Evolutionary conservation across 2,888 invertebrate genomes (phyloP).

Genomic region (Epinotia nisella): DNA sequence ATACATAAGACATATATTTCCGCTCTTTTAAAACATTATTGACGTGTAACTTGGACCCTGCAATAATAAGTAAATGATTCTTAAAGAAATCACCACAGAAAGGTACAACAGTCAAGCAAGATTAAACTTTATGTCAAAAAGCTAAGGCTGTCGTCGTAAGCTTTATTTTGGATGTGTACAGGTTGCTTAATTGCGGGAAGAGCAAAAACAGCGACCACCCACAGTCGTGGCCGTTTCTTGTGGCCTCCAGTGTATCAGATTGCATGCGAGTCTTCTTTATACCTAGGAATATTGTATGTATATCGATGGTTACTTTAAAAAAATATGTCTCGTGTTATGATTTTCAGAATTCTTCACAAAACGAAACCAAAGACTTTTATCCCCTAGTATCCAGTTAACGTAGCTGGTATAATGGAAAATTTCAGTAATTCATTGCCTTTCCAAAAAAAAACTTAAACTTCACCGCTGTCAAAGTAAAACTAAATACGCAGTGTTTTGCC

Average conservation of each 20-base stretch:
- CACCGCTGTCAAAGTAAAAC: no score
- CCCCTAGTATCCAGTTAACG: no score
- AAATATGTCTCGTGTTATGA: neutral
- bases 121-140: constrained; percentile 5
- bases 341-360: neutral
- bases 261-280: constrained; percentile 48
- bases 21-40: constrained; percentile 2
- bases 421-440: no score
- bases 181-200: constrained; percentile 69
- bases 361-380: no score
- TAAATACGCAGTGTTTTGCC: no score
- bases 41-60: constrained; percentile 20
- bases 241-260: constrained; percentile 65
- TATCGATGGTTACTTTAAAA: neutral
- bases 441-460: no score
- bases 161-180: constrained; percentile 32
- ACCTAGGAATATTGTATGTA: neutral
- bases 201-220: constrained; percentile 68
- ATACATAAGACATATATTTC: neutral
- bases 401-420: no score
- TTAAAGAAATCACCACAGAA: neutral
- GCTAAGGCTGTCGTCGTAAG: neutral
- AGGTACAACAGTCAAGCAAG: neutral
- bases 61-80: constrained; percentile 24
- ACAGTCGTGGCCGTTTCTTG: constrained; percentile 60